These are phyloP conservation scores for Ptilorrhoa leucosticta DNA, from an alignment of 2,113 vertebrate species.

Conservation along the genomic window DNA sequence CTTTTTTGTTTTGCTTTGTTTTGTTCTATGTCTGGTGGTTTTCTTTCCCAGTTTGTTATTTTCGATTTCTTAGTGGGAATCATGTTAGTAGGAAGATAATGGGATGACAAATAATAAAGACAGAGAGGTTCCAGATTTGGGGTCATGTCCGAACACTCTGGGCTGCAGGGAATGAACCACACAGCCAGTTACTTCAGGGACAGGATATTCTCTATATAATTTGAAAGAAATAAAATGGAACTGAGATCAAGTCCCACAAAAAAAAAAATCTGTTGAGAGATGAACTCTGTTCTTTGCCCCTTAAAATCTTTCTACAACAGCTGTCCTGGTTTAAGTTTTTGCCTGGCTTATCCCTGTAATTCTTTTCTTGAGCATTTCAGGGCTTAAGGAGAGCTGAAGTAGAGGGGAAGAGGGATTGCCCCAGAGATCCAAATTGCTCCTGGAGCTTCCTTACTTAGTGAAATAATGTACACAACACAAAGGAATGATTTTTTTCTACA, in stretches of 20 bases:
- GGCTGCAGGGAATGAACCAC: neutral
- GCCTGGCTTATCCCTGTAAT: neutral
- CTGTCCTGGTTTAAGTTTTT: slow-evolving; percentile 15
- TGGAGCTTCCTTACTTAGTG: neutral
- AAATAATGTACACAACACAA: neutral
- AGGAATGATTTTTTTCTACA: neutral
- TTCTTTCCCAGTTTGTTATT: neutral
- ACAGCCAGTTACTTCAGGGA: neutral
- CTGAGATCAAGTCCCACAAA: neutral
- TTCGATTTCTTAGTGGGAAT: neutral
- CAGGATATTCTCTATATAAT: neutral
- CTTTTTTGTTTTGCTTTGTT: neutral
- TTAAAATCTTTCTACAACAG: neutral
- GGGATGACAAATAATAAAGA: neutral
- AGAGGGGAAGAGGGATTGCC: neutral
- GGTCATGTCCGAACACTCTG: neutral
- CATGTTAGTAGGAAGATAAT: neutral
- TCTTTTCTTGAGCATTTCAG: neutral
- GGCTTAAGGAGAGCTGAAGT: neutral
- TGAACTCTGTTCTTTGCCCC: neutral
- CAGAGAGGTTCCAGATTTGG: neutral
- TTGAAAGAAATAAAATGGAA: neutral
- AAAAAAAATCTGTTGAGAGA: neutral
- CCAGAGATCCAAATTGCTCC: neutral
- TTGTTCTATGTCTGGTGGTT: neutral